Evolutionary conservation across 2,888 invertebrate species (phyloP).

Genomic region (Peribatodes rhomboidaria): DNA sequence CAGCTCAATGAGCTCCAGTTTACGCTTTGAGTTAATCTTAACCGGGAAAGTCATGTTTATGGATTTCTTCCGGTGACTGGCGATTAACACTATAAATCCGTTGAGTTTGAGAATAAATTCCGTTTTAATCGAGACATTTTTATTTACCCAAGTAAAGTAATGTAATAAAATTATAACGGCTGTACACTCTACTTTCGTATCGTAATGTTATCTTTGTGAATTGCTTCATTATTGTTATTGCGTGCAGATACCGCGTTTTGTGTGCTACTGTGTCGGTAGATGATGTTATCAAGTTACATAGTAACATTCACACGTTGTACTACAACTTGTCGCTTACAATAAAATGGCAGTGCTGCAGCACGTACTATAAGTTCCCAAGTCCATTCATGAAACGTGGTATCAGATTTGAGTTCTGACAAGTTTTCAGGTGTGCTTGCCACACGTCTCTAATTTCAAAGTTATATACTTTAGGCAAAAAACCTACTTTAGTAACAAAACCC

Average conservation of each 20-base stretch:
- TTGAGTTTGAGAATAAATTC: slow-evolving; percentile 48
- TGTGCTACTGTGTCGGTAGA: slow-evolving; percentile 51
- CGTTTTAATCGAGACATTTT: slow-evolving; percentile 27
- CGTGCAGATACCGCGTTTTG: slow-evolving; percentile 49
- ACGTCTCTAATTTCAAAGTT: too few relatives aligned
- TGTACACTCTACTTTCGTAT: slow-evolving; percentile 47
- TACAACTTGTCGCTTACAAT: neutral
- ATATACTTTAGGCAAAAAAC: too few relatives aligned
- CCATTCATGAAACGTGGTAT: too few relatives aligned
- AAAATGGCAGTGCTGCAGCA: too few relatives aligned
- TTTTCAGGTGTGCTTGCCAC: too few relatives aligned
- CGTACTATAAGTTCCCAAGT: too few relatives aligned
- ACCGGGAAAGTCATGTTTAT: slow-evolving; percentile 65
- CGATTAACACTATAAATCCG: slow-evolving; percentile 66
- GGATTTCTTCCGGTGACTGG: slow-evolving; percentile 64
- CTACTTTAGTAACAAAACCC: too few relatives aligned
- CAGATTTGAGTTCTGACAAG: too few relatives aligned
- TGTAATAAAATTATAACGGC: slow-evolving; percentile 41
- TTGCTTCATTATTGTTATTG: slow-evolving; percentile 61
- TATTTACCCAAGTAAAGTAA: slow-evolving; percentile 32
- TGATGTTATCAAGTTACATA: slow-evolving; percentile 3
- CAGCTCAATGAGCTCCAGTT: slow-evolving; percentile 54
- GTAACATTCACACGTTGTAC: neutral
- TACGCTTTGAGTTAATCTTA: slow-evolving; percentile 66
- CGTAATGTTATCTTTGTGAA: slow-evolving; percentile 47